Conservation (phyloP, 2,888 invertebrate species). For the Nudaria mundana region DNA sequence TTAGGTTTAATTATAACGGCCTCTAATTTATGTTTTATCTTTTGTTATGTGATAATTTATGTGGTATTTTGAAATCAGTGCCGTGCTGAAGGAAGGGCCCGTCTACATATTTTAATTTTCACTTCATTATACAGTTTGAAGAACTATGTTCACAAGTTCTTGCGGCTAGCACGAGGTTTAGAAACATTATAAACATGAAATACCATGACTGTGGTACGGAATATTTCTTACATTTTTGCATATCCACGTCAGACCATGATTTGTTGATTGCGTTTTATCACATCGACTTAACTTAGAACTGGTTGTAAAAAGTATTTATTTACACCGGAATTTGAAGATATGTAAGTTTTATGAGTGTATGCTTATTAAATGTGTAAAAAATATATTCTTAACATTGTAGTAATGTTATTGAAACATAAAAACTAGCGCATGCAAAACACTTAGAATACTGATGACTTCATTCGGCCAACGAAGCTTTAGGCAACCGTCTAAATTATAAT, state of each 20-base stretch:
- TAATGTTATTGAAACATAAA: conserved; percentile 19
- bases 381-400: conserved; percentile 8
- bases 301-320: conserved; percentile 36
- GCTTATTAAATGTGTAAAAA: conserved; percentile 15
- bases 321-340: conserved; percentile 14
- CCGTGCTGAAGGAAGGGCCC: conserved; percentile 20
- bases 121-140: conserved; percentile 48
- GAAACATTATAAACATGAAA: conserved; percentile 68
- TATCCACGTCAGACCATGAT: conserved; percentile 66
- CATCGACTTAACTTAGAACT: conserved; percentile 37
- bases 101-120: conserved; percentile 47
- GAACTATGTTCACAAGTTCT: conserved; percentile 50
- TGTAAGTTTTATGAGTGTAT: conserved; percentile 12
- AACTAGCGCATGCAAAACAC: conserved; percentile 26
- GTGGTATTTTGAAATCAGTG: conserved; percentile 16
- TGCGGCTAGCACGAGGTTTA: conserved; percentile 56
- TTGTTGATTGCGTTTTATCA: conserved; percentile 57
- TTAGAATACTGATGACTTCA: conserved; percentile 68
- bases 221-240: conserved; percentile 75
- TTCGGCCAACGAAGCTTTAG: conserved; percentile 68
- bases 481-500: conserved; percentile 80
- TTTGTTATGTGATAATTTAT: conserved; percentile 22
- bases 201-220: conserved; percentile 70
- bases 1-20: conserved; percentile 36
- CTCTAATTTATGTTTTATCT: conserved; percentile 17